These are phyloP conservation scores for Thomomys bottae DNA, from an alignment of 2,113 vertebrate genomes.

Conservation along the genomic window DNA sequence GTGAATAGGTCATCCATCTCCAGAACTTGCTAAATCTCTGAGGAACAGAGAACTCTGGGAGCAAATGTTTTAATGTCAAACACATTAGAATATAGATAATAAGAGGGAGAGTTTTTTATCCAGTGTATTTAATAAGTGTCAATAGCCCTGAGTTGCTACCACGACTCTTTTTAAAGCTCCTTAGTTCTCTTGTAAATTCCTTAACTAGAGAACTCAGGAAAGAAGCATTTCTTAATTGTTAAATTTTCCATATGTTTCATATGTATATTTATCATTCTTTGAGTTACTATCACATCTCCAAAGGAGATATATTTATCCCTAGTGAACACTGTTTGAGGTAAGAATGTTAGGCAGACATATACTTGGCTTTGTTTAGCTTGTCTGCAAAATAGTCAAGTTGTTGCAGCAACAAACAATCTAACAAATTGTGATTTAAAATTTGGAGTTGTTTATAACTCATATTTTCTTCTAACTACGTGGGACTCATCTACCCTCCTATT, in stretches of 20 bases:
- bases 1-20: not conserved
- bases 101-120: not conserved
- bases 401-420: not conserved
- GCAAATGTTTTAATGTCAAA: not conserved
- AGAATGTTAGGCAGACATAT: not conserved
- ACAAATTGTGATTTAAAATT: not conserved
- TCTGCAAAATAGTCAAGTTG: not conserved
- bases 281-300: not conserved
- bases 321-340: conserved; percentile 5
- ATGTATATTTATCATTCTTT: conserved; percentile 23
- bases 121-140: not conserved
- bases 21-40: not conserved
- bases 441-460: not conserved
- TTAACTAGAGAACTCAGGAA: not conserved
- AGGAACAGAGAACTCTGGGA: not conserved
- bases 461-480: not conserved
- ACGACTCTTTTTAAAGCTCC: not conserved
- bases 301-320: not conserved
- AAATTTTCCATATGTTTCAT: conserved; percentile 20
- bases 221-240: not conserved
- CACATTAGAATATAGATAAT: conserved; percentile 16
- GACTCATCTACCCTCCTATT: not conserved
- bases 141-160: not conserved
- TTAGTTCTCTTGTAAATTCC: not conserved
- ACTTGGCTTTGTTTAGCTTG: not conserved